Conservation (phyloP, 2,113 vertebrate genomes). For the Sitta europaea region DNA sequence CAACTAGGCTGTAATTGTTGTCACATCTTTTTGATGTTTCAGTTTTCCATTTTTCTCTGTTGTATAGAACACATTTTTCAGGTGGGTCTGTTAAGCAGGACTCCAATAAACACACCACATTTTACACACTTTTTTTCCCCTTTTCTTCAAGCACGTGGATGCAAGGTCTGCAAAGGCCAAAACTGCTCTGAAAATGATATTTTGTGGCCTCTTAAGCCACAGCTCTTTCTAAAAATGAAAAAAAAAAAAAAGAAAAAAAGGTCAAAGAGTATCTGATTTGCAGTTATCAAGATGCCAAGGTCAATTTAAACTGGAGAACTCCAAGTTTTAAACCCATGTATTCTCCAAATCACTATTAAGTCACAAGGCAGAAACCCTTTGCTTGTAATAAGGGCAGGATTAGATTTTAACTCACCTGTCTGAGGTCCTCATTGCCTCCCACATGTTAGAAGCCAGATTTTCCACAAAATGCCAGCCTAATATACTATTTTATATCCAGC, state of each 20-base stretch:
- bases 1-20: background rate
- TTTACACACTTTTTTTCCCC: background rate
- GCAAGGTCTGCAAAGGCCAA: background rate
- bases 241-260: too few species aligned
- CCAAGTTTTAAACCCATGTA: background rate
- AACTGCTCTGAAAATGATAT: background rate
- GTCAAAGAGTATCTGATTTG: background rate
- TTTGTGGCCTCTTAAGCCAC: background rate
- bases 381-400: background rate
- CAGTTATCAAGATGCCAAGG: background rate
- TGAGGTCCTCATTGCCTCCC: background rate
- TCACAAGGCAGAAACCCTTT: background rate
- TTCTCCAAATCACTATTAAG: background rate
- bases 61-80: background rate
- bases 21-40: background rate
- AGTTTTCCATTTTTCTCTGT: background rate
- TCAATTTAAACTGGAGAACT: background rate
- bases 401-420: background rate
- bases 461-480: background rate
- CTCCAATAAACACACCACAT: background rate
- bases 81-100: background rate
- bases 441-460: background rate
- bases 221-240: background rate
- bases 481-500: background rate
- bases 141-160: background rate